Evolutionary conservation across 2,113 vertebrate species (phyloP), one percentile per base, ranked within the genome.

Genomic region (Pseudopipra pipra): DNA sequence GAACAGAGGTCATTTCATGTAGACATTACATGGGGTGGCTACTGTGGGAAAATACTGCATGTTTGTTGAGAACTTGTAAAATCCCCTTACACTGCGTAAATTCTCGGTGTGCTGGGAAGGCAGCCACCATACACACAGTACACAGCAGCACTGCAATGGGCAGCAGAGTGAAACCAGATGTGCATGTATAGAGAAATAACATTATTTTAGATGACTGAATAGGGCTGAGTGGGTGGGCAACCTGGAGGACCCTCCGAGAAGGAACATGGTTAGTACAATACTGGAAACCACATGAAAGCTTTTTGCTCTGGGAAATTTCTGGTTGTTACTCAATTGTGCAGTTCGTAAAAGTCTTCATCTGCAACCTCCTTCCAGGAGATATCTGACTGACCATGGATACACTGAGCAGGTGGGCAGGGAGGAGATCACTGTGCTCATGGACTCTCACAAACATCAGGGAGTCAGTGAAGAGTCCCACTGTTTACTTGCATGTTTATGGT

Each of bases 91-190:
- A 90, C 95, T 96, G 95, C 19, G 75, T 97, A 97, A 96, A 97
- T 97, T 96, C 95, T 96, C 95, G 96, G 85, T 97, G 91, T 35
- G 91, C 97, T 98, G 98, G 98, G 98, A 98, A 98, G 97, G 94
- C 81, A 85, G 98, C 98, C 98, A 98, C 62, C n/a, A 96, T 95
- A 97, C 91, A 98, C 98, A 98, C 51, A 92, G 96, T 66, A 94
- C 89, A 97, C 96, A 98, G 97, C 97, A 91, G 97, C 96, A 96
- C 85, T 97, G 94, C 97, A 96, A 97, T 96, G 97, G 97, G 97
- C 98, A 97, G 96, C 9, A 95, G 97, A 98, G 96, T 98, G 97
- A 96, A 98, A 98, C 96, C 97, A 98, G 98, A 98, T 98, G 98
- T 97, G 96, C 84, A 95, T 56, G 58, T 81, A 97, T 75, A 87